Percentiles rank a stretch among this genome's conserved stretches.
Conservation (phyloP, 53 echinoderm and acorn worm genomes). For the Zoroaster sp. region DNA sequence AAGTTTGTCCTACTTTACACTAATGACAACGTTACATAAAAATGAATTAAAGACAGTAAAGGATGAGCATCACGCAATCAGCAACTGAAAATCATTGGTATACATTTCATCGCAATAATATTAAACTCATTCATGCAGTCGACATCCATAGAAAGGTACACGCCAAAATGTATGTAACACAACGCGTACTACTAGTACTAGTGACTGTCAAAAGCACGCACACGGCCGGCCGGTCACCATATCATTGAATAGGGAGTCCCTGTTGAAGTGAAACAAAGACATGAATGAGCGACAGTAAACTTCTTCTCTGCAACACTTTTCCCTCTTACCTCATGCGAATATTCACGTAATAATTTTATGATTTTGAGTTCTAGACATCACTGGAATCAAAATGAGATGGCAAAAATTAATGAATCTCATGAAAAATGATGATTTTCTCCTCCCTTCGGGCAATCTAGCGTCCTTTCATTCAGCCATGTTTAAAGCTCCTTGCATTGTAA, state of each 20-base stretch:
- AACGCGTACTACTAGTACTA: background rate
- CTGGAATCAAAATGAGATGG: constrained; percentile 39
- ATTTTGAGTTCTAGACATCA: constrained; percentile 48
- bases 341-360: constrained; percentile 39
- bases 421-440: constrained; percentile 62
- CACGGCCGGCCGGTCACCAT: too few species aligned
- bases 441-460: constrained; percentile 63
- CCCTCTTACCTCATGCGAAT: constrained; percentile 53
- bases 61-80: too few species aligned
- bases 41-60: too few species aligned
- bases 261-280: constrained; percentile 60
- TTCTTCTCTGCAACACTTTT: constrained; percentile 36
- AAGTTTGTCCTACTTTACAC: too few species aligned
- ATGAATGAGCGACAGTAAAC: constrained; percentile 44
- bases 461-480: constrained; percentile 63
- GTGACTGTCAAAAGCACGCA: constrained; percentile 44
- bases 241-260: background rate
- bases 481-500: constrained; percentile 61
- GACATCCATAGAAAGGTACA: background rate
- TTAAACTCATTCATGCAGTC: background rate
- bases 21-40: too few species aligned
- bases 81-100: too few species aligned
- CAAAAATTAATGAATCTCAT: constrained; percentile 61
- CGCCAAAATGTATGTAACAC: background rate
- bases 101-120: too few species aligned